A percentile compares a stretch with the other conserved stretches of the same genome.
These are phyloP conservation scores for Gerris lacustris DNA, from an alignment of 2,888 invertebrate species.

Conservation along the genomic window DNA sequence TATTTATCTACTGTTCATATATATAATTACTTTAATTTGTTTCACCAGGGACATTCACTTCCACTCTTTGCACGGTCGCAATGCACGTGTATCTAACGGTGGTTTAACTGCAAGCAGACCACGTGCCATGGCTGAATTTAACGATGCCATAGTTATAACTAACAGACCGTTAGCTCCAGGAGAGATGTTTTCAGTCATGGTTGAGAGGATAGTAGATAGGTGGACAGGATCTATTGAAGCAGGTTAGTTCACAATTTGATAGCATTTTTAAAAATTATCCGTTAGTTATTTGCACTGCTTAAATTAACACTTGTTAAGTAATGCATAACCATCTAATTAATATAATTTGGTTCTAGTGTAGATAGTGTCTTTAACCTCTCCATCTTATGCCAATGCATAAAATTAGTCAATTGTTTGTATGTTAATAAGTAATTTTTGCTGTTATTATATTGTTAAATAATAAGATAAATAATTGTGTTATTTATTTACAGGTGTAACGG, in stretches of 20 bases:
- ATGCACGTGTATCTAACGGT: conserved; percentile 71
- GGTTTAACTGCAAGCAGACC: conserved; percentile 76
- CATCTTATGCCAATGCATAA: no score
- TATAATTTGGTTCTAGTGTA: no score
- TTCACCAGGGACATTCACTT: conserved; percentile 61
- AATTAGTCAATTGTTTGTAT: no score
- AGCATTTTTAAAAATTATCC: background rate
- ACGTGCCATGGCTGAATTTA: conserved; percentile 81
- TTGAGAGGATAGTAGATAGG: conserved; percentile 81
- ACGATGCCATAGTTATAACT: conserved; percentile 85
- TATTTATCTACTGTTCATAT: no score
- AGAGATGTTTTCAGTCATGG: conserved; percentile 80
- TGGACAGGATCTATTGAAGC: conserved; percentile 90
- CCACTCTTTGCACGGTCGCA: conserved; percentile 78
- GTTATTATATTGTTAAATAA: no score
- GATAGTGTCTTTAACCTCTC: no score
- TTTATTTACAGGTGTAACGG: conserved; percentile 55
- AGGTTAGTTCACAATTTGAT: conserved; percentile 39
- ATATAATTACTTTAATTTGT: conserved; percentile 23
- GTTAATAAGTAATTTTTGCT: no score
- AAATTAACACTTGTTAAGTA: background rate
- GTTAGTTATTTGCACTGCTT: conserved; percentile 12
- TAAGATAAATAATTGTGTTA: no score
- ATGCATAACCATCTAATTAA: background rate
- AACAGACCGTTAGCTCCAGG: conserved; percentile 76